These are phyloP conservation scores for Dryococelus australis DNA, from an alignment of 2,888 invertebrate species.

Conservation along the genomic window DNA sequence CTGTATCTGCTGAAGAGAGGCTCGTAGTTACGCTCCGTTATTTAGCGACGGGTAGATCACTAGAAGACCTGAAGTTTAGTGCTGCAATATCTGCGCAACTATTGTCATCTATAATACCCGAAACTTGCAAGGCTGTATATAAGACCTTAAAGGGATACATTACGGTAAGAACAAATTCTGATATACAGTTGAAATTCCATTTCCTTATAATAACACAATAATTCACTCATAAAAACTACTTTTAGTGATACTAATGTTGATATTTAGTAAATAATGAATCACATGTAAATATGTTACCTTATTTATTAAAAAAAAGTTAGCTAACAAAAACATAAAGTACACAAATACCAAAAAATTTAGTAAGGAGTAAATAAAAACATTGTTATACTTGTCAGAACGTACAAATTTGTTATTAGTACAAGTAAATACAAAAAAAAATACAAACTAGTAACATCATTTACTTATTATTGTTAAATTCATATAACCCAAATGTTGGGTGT, in stretches of 20 bases:
- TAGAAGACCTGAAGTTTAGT: conserved; percentile 24
- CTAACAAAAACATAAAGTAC: conserved; percentile 2
- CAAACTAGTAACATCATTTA: not conserved
- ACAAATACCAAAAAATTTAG: not conserved
- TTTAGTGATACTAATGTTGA: not conserved
- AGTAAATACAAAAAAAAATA: not conserved
- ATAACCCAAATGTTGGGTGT: not conserved
- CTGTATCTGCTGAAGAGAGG: no score
- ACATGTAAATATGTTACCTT: not conserved
- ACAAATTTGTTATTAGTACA: not conserved
- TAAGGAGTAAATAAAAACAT: no score
- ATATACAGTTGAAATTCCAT: no score
- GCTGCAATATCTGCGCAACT: conserved; percentile 18
- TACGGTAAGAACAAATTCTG: not conserved
- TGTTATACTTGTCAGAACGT: not conserved
- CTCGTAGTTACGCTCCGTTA: no score
- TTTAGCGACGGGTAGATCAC: no score
- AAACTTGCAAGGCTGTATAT: conserved; percentile 6
- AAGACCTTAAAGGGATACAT: not conserved
- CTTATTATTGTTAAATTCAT: not conserved
- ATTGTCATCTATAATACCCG: not conserved
- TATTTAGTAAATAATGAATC: not conserved
- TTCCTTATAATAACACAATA: not conserved
- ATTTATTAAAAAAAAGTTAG: not conserved
- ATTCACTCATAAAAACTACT: not conserved